These are phyloP conservation scores for Leptatherina wallacei DNA, from an alignment of 2,797 vertebrate genomes.

Conservation along the genomic window DNA sequence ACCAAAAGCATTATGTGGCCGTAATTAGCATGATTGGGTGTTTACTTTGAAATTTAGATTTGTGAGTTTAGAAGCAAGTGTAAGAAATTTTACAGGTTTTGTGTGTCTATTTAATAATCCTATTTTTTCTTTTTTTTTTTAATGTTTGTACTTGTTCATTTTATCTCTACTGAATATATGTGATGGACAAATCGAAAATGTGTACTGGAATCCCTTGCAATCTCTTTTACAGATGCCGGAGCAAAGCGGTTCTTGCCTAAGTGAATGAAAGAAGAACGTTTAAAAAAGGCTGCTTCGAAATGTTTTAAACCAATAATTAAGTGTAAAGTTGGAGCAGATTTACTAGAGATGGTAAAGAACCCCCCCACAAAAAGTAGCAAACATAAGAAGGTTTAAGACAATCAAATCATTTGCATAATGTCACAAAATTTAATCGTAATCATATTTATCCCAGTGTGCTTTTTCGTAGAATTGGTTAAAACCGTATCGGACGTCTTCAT, in stretches of 20 bases:
- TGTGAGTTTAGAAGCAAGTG: not conserved
- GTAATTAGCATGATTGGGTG: constrained; percentile 17
- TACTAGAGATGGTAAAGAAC: not conserved
- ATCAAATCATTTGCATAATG: not conserved
- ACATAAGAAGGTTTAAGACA: not conserved
- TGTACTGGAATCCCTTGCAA: too few relatives aligned
- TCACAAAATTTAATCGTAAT: not conserved
- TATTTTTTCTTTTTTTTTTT: too few relatives aligned
- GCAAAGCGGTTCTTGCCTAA: too few relatives aligned
- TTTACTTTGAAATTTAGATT: constrained; percentile 2
- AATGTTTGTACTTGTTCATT: not conserved
- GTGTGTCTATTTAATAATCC: too few relatives aligned
- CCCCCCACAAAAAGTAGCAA: not conserved
- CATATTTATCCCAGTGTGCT: not conserved
- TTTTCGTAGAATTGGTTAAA: not conserved
- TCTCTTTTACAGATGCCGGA: too few relatives aligned
- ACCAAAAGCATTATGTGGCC: constrained; percentile 12
- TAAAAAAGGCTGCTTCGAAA: not conserved
- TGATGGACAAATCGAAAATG: too few relatives aligned
- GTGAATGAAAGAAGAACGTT: too few relatives aligned
- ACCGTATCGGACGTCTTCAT: not conserved
- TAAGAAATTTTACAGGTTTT: too few relatives aligned
- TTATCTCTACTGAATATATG: not conserved
- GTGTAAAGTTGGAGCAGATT: too few relatives aligned
- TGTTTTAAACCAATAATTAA: not conserved